Conservation (phyloP, 2,113 vertebrate species). For the Nymphicus hollandicus region DNA sequence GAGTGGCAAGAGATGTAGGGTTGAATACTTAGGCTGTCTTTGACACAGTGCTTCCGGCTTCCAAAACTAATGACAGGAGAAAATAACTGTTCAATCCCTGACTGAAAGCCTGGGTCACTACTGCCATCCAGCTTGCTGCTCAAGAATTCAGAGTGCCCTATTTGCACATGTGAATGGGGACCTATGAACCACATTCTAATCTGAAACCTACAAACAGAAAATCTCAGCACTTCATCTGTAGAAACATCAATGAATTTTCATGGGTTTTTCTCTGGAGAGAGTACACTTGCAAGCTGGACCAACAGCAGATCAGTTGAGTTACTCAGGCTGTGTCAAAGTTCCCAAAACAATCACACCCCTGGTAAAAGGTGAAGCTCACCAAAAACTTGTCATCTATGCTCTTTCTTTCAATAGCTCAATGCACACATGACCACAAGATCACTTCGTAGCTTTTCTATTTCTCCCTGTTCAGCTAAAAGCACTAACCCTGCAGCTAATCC, state of each 20-base stretch:
- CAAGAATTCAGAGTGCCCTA: not conserved
- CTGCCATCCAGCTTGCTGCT: not conserved
- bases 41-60: not conserved
- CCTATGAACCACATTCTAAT: not conserved
- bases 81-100: not conserved
- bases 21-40: not conserved
- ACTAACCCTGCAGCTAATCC: not conserved
- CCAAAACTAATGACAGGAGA: not conserved
- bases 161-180: not conserved
- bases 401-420: not conserved
- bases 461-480: not conserved
- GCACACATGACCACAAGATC: not conserved
- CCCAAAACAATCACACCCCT: not conserved
- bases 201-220: not conserved
- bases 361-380: not conserved
- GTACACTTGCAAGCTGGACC: not conserved
- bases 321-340: not conserved
- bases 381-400: not conserved
- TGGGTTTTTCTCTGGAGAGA: not conserved
- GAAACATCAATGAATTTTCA: not conserved
- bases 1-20: not conserved
- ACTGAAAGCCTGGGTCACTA: not conserved
- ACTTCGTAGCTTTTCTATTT: not conserved
- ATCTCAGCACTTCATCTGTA: not conserved
- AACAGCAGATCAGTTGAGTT: not conserved